A percentile compares a stretch with the other conserved stretches of the same genome.
These are phyloP conservation scores for Orchesellides sinensis DNA, from an alignment of 2,888 invertebrate genomes.

Conservation along the genomic window DNA sequence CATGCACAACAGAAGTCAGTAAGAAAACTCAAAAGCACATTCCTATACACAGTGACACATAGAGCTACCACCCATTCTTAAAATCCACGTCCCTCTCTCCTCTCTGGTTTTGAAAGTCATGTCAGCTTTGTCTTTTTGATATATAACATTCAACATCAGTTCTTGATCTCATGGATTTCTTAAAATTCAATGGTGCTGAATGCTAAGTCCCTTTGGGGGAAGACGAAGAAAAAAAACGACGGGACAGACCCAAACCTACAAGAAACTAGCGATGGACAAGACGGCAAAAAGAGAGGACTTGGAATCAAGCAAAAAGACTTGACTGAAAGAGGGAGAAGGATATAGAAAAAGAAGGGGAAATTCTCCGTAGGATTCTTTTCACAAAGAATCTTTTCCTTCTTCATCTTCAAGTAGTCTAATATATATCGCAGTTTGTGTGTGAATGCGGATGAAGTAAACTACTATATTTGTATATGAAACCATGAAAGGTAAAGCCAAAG, in stretches of 20 bases:
- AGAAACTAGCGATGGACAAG: too few species aligned
- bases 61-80: too few species aligned
- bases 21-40: too few species aligned
- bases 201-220: neutral
- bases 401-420: too few species aligned
- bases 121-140: slow-evolving; percentile 16
- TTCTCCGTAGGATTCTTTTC: neutral
- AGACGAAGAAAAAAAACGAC: neutral
- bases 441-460: too few species aligned
- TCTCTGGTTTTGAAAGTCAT: slow-evolving; percentile 7
- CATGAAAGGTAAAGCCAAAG: neutral
- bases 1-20: neutral
- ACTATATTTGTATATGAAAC: neutral
- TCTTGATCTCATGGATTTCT: slow-evolving; percentile 10
- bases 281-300: neutral
- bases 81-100: neutral
- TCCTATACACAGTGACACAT: too few species aligned
- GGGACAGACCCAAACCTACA: too few species aligned
- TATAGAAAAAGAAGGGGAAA: neutral
- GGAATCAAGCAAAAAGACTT: too few species aligned
- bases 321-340: too few species aligned
- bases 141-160: neutral
- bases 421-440: too few species aligned
- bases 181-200: slow-evolving; percentile 13
- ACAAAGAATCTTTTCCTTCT: neutral